Percentiles rank a stretch among this genome's conserved stretches.
phyloP scores from a whole-genome alignment of 2,797 vertebrate genomes.

The Macropus fuliginosus region DNA sequence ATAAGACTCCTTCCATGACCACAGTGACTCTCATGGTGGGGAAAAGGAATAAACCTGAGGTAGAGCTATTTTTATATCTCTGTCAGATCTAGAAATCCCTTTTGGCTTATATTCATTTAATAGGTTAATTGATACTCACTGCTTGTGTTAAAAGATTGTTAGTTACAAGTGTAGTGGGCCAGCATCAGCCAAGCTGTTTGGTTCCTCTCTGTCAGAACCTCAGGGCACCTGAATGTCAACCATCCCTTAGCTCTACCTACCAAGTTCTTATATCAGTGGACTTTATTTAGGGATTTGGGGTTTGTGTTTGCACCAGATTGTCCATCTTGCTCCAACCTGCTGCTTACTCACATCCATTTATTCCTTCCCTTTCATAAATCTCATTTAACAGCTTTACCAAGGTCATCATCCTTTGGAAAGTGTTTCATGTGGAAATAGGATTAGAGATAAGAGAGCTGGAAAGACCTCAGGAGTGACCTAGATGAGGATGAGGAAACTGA shows the following conservation, averaged over 20 bases:
- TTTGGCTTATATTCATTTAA: not conserved
- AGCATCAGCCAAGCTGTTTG: not conserved
- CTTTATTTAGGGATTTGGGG: not conserved
- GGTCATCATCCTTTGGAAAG: not conserved
- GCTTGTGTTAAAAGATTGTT: not conserved
- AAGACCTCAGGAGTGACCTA: not conserved
- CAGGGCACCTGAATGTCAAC: not conserved
- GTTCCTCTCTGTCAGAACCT: not conserved
- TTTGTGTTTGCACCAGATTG: not conserved
- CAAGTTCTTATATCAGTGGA: not conserved
- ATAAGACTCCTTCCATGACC: not conserved
- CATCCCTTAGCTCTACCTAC: not conserved
- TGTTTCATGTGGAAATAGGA: not conserved
- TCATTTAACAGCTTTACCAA: not conserved
- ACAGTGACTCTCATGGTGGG: not conserved
- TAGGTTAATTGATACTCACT: not conserved
- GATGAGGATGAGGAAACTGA: not conserved
- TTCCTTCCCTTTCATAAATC: not conserved
- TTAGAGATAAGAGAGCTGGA: not conserved
- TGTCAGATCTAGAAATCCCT: not conserved
- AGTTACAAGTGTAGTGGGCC: not conserved
- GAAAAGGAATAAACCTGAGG: not conserved
- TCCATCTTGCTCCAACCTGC: not conserved
- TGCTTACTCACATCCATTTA: not conserved
- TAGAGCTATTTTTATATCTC: not conserved